These are phyloP conservation scores for Furnarius figulus DNA, from an alignment of 2,113 vertebrate genomes.

Conservation along the genomic window DNA sequence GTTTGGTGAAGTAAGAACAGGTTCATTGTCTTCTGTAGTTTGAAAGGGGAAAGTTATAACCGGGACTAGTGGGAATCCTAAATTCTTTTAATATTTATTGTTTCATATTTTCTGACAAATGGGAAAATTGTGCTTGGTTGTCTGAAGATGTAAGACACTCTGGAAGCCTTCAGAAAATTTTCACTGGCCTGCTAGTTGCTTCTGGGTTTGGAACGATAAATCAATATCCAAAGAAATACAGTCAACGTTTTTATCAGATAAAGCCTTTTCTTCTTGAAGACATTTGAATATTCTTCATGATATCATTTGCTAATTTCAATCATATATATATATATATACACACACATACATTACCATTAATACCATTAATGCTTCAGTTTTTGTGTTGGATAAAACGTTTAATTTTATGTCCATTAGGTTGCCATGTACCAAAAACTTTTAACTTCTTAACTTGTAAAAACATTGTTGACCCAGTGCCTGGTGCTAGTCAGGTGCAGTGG, in stretches of 20 bases:
- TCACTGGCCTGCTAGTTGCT: background rate
- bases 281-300: background rate
- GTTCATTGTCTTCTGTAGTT: conserved; percentile 19
- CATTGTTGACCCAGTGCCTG: background rate
- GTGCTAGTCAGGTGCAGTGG: background rate
- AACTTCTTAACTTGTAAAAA: background rate
- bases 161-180: background rate
- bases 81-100: background rate
- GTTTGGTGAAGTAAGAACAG: background rate
- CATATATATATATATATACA: background rate
- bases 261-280: background rate
- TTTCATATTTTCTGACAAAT: background rate
- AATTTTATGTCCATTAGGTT: background rate
- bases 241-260: background rate
- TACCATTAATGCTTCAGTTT: background rate
- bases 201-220: background rate
- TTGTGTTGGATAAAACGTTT: background rate
- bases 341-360: background rate
- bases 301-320: background rate
- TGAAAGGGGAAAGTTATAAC: background rate
- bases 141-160: background rate
- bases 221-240: background rate
- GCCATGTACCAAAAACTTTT: background rate
- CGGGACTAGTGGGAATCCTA: background rate
- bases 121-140: background rate